phyloP scores from a whole-genome alignment of 2,113 vertebrate species.

The Rutilus rutilus region DNA sequence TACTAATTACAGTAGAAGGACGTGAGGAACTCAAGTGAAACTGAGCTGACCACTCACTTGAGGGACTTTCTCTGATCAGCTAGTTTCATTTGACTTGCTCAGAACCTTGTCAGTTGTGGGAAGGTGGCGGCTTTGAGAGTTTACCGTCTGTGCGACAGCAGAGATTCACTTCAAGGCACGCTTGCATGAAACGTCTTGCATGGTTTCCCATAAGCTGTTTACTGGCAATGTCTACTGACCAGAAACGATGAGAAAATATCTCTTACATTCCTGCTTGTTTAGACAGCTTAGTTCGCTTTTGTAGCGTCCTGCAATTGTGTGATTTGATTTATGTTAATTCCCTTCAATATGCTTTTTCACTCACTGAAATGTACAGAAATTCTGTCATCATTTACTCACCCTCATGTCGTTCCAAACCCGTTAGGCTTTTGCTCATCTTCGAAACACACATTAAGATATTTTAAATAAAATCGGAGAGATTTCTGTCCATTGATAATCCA shows the following conservation, averaged over 20 bases:
- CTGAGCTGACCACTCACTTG: neutral
- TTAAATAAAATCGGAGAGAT: too few relatives aligned
- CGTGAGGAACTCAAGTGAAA: neutral
- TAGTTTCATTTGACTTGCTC: conserved; percentile 5
- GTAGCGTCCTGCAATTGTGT: neutral
- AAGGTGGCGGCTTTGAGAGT: neutral
- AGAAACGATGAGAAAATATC: neutral
- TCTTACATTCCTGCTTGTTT: neutral
- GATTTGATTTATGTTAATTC: neutral
- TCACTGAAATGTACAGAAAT: neutral
- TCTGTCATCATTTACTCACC: too few relatives aligned
- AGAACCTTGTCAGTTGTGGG: neutral
- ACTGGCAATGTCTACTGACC: neutral
- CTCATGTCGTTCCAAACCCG: too few relatives aligned
- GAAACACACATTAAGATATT: too few relatives aligned
- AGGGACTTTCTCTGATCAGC: neutral
- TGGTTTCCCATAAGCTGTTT: conserved; percentile 25
- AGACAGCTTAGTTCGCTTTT: neutral
- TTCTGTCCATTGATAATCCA: too few relatives aligned
- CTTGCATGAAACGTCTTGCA: neutral
- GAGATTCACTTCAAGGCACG: conserved; percentile 10
- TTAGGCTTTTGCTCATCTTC: too few relatives aligned
- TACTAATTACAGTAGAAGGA: neutral
- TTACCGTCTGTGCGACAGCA: neutral
- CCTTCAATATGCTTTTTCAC: neutral